Conservation (phyloP, 2,797 vertebrate genomes). For the Enteromius paludinosus region DNA sequence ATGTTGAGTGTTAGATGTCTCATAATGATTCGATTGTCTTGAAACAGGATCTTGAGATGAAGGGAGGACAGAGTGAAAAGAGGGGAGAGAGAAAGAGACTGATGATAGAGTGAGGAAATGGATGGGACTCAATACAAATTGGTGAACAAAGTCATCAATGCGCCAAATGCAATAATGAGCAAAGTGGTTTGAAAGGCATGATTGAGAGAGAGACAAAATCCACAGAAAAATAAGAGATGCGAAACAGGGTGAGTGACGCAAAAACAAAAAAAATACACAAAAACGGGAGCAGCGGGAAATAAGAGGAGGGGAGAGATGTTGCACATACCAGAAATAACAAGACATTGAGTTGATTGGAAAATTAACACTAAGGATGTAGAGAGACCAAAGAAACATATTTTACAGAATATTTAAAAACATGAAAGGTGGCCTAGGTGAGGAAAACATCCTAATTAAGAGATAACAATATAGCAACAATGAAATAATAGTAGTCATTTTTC, state of each 20-base stretch:
- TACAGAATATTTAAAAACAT: not conserved
- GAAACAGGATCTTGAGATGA: conserved; percentile 56
- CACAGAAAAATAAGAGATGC: conserved; percentile 22
- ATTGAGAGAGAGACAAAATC: not conserved
- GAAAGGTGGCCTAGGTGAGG: not conserved
- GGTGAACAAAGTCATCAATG: conserved; percentile 54
- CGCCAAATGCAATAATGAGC: conserved; percentile 56
- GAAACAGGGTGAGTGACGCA: not conserved
- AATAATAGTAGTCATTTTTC: not conserved
- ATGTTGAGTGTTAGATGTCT: conserved; percentile 54
- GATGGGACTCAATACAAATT: conserved; percentile 61
- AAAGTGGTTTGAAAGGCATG: conserved; percentile 53
- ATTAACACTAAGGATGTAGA: not conserved
- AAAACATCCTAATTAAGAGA: not conserved
- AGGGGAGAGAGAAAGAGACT: conserved; percentile 39
- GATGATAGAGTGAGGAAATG: conserved; percentile 53
- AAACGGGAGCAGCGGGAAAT: not conserved
- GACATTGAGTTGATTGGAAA: not conserved
- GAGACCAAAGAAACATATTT: not conserved
- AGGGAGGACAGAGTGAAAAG: conserved; percentile 31
- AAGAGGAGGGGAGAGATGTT: not conserved
- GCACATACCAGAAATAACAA: not conserved
- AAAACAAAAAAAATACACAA: not conserved
- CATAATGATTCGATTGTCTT: conserved; percentile 57
- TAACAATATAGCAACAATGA: not conserved